phyloP scores from a whole-genome alignment of 2,113 vertebrate genomes.

The Malaclemys terrapin region DNA sequence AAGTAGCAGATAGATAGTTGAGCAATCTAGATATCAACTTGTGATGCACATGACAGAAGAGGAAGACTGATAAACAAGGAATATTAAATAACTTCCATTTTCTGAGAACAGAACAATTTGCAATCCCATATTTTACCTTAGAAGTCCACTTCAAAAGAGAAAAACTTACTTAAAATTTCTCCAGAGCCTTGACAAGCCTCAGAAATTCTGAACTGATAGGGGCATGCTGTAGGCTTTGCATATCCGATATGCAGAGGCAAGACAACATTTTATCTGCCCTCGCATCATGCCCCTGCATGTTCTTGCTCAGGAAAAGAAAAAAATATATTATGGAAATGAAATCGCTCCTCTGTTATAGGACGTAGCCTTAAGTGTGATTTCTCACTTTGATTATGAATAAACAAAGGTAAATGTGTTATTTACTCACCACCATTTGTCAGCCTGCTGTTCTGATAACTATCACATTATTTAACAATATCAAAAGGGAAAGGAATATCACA shows the following conservation, averaged over 20 bases:
- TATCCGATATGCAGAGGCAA: neutral
- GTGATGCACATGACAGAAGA: too few species aligned
- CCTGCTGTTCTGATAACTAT: neutral
- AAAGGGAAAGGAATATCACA: neutral
- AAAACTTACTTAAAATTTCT: neutral
- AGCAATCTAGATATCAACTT: too few species aligned
- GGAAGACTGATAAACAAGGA: too few species aligned
- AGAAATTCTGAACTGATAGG: neutral
- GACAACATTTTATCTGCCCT: neutral
- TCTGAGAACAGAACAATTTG: neutral
- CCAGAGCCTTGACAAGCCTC: neutral
- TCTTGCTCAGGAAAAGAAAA: neutral
- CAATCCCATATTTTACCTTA: neutral
- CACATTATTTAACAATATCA: neutral
- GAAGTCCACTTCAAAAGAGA: neutral
- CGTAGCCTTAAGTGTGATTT: neutral
- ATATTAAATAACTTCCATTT: too few species aligned
- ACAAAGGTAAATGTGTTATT: neutral
- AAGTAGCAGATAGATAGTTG: too few species aligned
- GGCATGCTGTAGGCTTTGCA: neutral
- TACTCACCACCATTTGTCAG: neutral
- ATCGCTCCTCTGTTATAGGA: neutral
- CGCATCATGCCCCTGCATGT: neutral
- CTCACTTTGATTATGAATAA: neutral
- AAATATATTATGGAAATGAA: neutral